Evolutionary conservation across 2,113 vertebrate species (phyloP).

Genomic region (Eudorcas thomsonii): DNA sequence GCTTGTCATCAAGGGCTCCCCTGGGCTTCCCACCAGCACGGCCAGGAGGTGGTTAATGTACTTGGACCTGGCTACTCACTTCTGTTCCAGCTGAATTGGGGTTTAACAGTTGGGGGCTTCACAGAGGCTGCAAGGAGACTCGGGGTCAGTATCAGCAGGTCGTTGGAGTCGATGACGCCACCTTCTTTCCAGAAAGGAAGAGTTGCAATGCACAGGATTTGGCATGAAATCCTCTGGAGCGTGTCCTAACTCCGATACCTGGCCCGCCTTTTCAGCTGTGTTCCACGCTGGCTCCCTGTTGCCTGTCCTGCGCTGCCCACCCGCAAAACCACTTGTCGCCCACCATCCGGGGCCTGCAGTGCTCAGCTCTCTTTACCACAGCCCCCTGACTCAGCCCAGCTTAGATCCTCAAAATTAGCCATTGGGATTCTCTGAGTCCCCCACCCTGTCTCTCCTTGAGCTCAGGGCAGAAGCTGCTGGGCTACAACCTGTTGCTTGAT

Average conservation of each 20-base stretch:
- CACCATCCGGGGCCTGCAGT: accelerated
- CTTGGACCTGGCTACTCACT: neutral
- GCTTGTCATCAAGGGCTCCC: neutral
- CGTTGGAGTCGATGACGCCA: accelerated
- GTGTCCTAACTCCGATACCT: neutral
- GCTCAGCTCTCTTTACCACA: neutral
- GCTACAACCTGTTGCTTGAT: too few relatives aligned
- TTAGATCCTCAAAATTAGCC: neutral
- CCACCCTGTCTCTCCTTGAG: neutral
- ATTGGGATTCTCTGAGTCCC: neutral
- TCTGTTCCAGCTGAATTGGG: neutral
- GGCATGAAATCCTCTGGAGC: neutral
- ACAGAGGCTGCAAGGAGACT: neutral
- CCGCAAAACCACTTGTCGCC: neutral
- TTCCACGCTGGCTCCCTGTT: neutral
- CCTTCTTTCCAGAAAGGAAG: neutral
- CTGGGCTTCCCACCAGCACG: neutral
- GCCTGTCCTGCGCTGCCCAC: neutral
- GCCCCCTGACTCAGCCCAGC: neutral
- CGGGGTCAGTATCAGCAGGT: neutral
- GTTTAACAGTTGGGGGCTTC: neutral
- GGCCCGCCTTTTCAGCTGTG: neutral
- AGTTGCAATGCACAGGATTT: neutral
- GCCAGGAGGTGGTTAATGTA: neutral
- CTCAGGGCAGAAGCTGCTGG: neutral